Evolutionary conservation across 2,888 invertebrate species (phyloP).

Genomic region (Harpagoxenus sublaevis): DNA sequence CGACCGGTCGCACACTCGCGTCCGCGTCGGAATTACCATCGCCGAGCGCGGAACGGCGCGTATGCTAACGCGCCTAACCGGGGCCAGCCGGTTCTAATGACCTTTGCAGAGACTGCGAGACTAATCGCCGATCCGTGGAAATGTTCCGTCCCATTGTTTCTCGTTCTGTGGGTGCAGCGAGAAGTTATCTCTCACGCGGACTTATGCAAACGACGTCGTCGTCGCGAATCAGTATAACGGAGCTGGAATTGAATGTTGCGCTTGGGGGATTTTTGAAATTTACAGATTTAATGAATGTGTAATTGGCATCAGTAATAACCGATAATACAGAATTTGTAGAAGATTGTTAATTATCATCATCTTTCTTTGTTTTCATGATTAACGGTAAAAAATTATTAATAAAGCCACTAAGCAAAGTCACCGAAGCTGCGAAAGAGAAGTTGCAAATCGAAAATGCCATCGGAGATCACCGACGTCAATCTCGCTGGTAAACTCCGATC

Average conservation of each 20-base stretch:
- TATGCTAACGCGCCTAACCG: constrained; percentile 60
- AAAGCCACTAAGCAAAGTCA: background rate
- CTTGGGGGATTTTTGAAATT: background rate
- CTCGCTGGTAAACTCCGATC: constrained; percentile 64
- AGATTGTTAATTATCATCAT: background rate
- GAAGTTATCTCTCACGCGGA: constrained; percentile 6
- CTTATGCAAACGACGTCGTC: background rate
- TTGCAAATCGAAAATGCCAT: constrained; percentile 30
- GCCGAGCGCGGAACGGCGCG: constrained; percentile 57
- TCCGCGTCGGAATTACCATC: constrained; percentile 72
- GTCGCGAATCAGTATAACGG: background rate
- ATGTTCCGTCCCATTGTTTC: constrained; percentile 62
- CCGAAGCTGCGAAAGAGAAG: background rate
- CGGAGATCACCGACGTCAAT: constrained; percentile 40
- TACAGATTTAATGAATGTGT: background rate
- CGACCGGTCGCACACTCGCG: constrained; percentile 51
- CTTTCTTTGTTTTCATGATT: background rate
- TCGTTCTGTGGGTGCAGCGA: constrained; percentile 26
- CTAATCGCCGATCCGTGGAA: constrained; percentile 70
- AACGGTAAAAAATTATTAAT: background rate
- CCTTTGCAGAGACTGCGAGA: constrained; percentile 70
- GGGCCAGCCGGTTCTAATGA: constrained; percentile 73
- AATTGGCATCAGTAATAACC: background rate
- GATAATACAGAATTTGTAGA: no score
- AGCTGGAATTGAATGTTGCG: background rate